A percentile compares a stretch with the other conserved stretches of the same genome.
These are phyloP conservation scores for Champsocephalus esox DNA, from an alignment of 2,797 vertebrate species.

Conservation along the genomic window DNA sequence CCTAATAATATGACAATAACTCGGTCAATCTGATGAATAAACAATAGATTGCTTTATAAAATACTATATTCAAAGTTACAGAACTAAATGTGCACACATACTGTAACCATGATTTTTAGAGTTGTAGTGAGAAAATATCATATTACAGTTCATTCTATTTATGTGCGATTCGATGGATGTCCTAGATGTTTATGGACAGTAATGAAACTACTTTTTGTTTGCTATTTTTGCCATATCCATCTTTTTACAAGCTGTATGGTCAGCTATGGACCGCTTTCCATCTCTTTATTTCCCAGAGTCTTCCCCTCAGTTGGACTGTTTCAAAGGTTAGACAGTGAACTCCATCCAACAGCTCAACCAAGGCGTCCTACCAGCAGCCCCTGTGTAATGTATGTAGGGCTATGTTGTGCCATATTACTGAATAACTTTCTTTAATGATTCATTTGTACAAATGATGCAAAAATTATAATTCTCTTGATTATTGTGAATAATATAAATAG, in stretches of 20 bases:
- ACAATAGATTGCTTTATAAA: background rate
- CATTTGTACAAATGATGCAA: too few relatives aligned
- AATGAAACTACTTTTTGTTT: too few relatives aligned
- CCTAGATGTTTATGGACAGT: background rate
- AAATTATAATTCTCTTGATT: too few relatives aligned
- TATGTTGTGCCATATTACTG: conserved; percentile 5
- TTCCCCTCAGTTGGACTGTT: background rate
- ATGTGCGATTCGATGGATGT: background rate
- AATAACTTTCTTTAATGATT: background rate
- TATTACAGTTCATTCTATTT: background rate
- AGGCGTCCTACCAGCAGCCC: background rate
- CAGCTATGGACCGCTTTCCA: background rate
- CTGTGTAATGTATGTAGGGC: background rate
- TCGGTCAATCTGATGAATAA: background rate
- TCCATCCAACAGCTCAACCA: background rate
- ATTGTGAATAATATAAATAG: too few relatives aligned
- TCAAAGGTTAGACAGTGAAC: conserved; percentile 23
- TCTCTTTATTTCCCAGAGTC: background rate
- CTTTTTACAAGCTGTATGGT: background rate
- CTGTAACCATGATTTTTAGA: background rate
- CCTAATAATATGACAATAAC: background rate
- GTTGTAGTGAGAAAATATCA: background rate
- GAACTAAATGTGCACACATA: background rate
- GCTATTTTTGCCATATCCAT: background rate
- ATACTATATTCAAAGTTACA: background rate